Percentiles rank a stretch among this genome's conserved stretches.
These are phyloP conservation scores for Anoplius nigerrimus DNA, from an alignment of 2,888 invertebrate species.

Conservation along the genomic window DNA sequence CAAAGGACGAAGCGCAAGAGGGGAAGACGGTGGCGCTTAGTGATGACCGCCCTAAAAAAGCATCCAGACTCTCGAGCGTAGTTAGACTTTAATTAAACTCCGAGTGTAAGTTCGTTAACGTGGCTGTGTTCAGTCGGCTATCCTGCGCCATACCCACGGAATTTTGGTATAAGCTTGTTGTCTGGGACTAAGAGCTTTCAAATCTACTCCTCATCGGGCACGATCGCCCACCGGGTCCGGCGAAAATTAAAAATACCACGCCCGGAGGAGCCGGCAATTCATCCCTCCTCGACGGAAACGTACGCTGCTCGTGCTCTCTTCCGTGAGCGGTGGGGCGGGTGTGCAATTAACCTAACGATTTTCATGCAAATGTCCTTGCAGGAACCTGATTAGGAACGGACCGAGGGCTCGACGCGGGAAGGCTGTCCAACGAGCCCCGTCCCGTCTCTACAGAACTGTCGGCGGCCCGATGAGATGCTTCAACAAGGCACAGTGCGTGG, in stretches of 20 bases:
- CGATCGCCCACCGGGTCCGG: not conserved
- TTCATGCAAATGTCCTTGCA: constrained; percentile 37
- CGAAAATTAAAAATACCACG: too few relatives aligned
- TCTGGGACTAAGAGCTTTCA: too few relatives aligned
- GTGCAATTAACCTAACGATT: not conserved
- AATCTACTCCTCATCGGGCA: constrained; percentile 5
- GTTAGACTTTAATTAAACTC: constrained; percentile 47
- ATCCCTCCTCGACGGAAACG: too few relatives aligned
- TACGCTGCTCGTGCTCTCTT: too few relatives aligned
- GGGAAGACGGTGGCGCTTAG: constrained; percentile 23
- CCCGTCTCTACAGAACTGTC: constrained; percentile 81
- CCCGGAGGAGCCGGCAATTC: too few relatives aligned
- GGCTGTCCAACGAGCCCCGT: constrained; percentile 84
- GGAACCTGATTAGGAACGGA: constrained; percentile 61
- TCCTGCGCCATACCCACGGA: constrained; percentile 16
- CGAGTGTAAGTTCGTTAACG: constrained; percentile 36
- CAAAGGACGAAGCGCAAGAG: constrained; percentile 7
- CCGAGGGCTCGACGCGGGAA: constrained; percentile 77
- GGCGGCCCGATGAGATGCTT: constrained; percentile 74
- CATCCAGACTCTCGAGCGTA: constrained; percentile 28
- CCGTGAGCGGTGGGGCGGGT: too few relatives aligned
- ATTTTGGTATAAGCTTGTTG: constrained; percentile 15
- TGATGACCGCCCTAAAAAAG: constrained; percentile 39
- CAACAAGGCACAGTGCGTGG: constrained; percentile 77
- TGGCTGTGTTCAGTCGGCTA: constrained; percentile 12